Percentiles rank a stretch among this genome's conserved stretches.
Conservation (phyloP, 2,888 invertebrate genomes). For the Hydraecia micacea region DNA sequence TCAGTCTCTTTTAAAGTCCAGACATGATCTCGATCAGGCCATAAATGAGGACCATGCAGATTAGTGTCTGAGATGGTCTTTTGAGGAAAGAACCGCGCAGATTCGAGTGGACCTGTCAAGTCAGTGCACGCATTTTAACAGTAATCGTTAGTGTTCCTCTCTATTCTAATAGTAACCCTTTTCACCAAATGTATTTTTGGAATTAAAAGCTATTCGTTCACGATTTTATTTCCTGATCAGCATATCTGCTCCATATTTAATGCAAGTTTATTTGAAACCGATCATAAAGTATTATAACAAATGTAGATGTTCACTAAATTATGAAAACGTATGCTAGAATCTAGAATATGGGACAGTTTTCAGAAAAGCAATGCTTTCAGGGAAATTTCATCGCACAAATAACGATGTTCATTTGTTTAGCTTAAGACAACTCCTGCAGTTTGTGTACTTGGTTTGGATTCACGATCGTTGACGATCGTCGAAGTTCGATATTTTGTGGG, state of each 20-base stretch:
- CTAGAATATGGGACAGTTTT: not conserved
- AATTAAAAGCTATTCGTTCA: not conserved
- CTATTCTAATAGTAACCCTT: not conserved
- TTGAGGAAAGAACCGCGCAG: not conserved
- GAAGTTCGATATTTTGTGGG: not conserved
- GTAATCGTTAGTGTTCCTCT: not conserved
- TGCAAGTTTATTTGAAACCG: not conserved
- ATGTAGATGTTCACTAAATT: slow-evolving; percentile 20
- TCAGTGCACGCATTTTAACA: not conserved
- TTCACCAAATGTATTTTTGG: not conserved
- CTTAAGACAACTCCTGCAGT: not conserved
- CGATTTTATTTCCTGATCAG: not conserved
- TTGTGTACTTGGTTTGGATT: not conserved
- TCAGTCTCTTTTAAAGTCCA: not conserved
- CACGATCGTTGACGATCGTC: not conserved
- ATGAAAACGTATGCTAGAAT: slow-evolving; percentile 11
- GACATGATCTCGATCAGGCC: not conserved
- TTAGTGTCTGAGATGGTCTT: no score
- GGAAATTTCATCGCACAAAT: not conserved
- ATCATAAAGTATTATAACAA: not conserved
- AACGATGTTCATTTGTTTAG: not conserved
- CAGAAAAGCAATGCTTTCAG: not conserved
- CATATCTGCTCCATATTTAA: not conserved
- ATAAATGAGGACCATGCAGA: not conserved
- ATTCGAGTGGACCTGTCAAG: not conserved